Evolutionary conservation across 1,140 invertebrate genomes (phyloP), one percentile per base, ranked within the genome.

Genomic region (Neodiprion virginianus): DNA sequence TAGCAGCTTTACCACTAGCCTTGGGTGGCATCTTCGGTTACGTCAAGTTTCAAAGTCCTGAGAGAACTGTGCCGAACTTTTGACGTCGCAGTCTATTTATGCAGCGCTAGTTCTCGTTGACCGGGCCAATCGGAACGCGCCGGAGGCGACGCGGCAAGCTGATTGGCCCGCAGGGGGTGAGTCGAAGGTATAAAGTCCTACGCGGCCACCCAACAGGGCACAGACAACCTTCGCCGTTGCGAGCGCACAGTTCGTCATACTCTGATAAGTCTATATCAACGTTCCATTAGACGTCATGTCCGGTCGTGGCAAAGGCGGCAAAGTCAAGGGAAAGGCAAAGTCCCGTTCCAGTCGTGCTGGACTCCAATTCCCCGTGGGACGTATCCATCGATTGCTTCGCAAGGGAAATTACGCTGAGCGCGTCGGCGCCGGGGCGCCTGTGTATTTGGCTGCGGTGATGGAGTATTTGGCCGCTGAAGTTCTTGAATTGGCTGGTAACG

Each of bases 401-500:
- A 94, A 94, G 80, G 93, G 92, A 17, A 91, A 94, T 78, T 94
- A 94, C 82, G 92, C 92, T 10, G 91, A 95, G 81, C 89, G 93
- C 40, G 90, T 95, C 50, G 93, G 93, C 73, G 90, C 90, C 77
- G 93, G 92, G 48, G 93, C 93, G 12, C 91, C 93, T 2, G 93
- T 95, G 0, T 95, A 94, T 80, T 79, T 94, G 69, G 92, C 93
- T 21, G 93, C 93, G 1, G 89, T 91, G 4, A 88, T 91, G 87
- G 90, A 92, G 79, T 91, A 92, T 75, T 78, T 91, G 48, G 84
- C 92, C 75, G 94, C 95, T 85, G 94, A 95, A 89, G 92, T 95
- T 21, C 85, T 95, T 70, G 94, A 95, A 81, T 91, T 95, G 85
- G 94, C 94, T 49, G 93, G 94, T 3, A 95, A 96, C 80, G 94